phyloP scores from a whole-genome alignment of 2,888 invertebrate species.

The Morpho helenor region DNA sequence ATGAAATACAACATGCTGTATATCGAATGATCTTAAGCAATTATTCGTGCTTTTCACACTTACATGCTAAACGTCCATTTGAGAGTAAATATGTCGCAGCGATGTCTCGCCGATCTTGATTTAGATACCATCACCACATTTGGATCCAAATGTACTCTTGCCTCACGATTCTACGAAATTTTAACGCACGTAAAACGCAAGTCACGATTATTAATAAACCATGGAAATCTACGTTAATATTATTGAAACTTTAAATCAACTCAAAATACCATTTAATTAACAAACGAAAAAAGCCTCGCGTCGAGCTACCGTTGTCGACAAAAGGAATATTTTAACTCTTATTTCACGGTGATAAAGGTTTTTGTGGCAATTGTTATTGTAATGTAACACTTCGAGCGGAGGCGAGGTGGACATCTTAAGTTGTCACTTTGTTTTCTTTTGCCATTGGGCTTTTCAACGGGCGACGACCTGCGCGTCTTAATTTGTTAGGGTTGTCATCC shows the following conservation, averaged over 20 bases:
- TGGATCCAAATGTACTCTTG: slow-evolving; percentile 34
- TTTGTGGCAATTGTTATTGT: slow-evolving; percentile 59
- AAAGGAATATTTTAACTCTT: slow-evolving; percentile 31
- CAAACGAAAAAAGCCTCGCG: slow-evolving; percentile 36
- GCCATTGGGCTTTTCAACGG: slow-evolving; percentile 57
- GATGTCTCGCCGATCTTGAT: slow-evolving; percentile 26
- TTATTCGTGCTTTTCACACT: slow-evolving; percentile 72
- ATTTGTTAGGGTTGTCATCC: slow-evolving; percentile 45
- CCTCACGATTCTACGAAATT: slow-evolving; percentile 39
- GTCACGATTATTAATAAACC: slow-evolving; percentile 24
- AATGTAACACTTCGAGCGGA: slow-evolving; percentile 56
- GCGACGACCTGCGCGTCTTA: slow-evolving; percentile 55
- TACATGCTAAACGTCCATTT: slow-evolving; percentile 56
- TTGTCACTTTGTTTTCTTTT: slow-evolving; percentile 74
- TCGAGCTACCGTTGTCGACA: slow-evolving; percentile 12
- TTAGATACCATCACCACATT: slow-evolving; percentile 25
- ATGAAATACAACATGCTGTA: slow-evolving; percentile 3
- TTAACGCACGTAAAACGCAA: slow-evolving; percentile 14
- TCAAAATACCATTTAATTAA: slow-evolving; percentile 53
- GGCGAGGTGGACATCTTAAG: slow-evolving; percentile 64
- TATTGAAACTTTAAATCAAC: slow-evolving; percentile 17
- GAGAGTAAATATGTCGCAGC: slow-evolving; percentile 57
- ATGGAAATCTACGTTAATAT: slow-evolving; percentile 7
- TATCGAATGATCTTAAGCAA: slow-evolving; percentile 53
- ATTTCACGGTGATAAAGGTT: slow-evolving; percentile 39